phyloP scores from a whole-genome alignment of 2,113 vertebrate genomes.

The Sula dactylatra region DNA sequence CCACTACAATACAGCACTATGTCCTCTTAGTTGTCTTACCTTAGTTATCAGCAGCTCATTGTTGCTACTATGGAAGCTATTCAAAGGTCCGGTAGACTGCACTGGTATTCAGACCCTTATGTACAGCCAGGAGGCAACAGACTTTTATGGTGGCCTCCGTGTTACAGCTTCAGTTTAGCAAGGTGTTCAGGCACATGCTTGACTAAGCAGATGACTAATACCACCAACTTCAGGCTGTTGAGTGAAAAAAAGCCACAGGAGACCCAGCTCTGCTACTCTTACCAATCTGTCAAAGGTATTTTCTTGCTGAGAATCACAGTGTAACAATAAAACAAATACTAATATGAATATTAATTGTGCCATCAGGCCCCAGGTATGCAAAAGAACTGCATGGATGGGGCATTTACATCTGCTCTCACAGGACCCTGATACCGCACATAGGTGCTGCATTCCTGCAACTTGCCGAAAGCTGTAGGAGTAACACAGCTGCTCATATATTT shows the following conservation, averaged over 20 bases:
- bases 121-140: background rate
- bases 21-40: background rate
- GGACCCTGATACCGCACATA: background rate
- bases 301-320: background rate
- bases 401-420: background rate
- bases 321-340: background rate
- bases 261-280: background rate
- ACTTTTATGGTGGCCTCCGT: background rate
- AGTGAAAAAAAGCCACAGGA: background rate
- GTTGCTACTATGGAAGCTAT: background rate
- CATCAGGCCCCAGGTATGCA: background rate
- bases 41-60: background rate
- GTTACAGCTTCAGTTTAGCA: background rate
- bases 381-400: background rate
- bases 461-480: conserved; percentile 26
- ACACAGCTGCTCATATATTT: conserved; percentile 35
- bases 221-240: background rate
- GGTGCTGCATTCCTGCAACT: background rate
- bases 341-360: background rate
- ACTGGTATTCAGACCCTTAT: background rate
- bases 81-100: background rate
- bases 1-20: background rate
- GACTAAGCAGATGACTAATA: background rate
- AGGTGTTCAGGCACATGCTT: background rate
- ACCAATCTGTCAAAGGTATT: background rate